Percentiles rank a stretch among this genome's conserved stretches.
Conservation (phyloP, 2,113 vertebrate genomes). For the Oplegnathus fasciatus region DNA sequence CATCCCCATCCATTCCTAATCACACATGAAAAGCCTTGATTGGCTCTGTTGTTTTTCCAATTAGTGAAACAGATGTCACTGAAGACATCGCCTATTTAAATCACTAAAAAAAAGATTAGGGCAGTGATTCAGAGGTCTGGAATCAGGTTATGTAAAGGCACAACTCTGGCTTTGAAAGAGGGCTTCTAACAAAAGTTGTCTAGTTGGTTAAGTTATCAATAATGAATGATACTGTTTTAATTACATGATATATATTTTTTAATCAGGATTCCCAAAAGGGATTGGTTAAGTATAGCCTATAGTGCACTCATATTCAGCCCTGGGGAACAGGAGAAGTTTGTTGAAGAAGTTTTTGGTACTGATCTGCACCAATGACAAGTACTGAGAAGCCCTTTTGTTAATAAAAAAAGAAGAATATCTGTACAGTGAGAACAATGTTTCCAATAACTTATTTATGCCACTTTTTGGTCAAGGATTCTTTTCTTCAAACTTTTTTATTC, state of each 20-base stretch:
- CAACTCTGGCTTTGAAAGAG: background rate
- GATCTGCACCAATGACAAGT: background rate
- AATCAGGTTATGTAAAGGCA: background rate
- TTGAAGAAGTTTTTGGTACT: constrained; percentile 19
- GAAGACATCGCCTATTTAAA: background rate
- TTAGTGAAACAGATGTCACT: background rate
- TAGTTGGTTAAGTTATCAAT: constrained; percentile 12
- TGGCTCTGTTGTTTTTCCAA: background rate
- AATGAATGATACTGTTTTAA: constrained; percentile 25
- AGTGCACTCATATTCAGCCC: constrained; percentile 17
- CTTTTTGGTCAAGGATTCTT: constrained; percentile 6
- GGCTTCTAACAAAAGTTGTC: background rate
- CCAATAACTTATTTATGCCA: background rate
- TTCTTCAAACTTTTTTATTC: constrained; percentile 10
- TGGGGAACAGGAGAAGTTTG: constrained; percentile 23
- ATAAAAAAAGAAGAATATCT: background rate
- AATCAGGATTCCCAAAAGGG: constrained; percentile 15
- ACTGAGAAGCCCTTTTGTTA: background rate
- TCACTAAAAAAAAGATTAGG: background rate
- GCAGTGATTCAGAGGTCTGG: background rate
- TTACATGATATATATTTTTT: background rate
- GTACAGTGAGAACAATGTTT: background rate
- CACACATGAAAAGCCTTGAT: background rate
- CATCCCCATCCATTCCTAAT: background rate
- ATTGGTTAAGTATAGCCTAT: constrained; percentile 18